Evolutionary conservation across 2,113 vertebrate species (phyloP).

Genomic region (Salvelinus alpinus): DNA sequence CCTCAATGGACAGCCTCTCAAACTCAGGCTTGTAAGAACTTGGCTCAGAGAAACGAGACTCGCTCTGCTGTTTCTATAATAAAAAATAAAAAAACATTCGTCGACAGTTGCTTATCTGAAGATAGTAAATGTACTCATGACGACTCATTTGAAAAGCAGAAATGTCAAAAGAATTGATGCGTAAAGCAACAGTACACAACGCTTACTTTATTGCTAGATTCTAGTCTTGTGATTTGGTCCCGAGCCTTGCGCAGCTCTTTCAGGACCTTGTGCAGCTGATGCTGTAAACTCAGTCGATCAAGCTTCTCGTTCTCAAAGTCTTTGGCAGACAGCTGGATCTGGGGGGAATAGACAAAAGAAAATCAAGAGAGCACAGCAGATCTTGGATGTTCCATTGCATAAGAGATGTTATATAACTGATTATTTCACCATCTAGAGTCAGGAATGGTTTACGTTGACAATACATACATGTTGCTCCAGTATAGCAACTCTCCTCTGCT

Average conservation of each 20-base stretch:
- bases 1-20: slow-evolving; percentile 63
- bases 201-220: slow-evolving; percentile 68
- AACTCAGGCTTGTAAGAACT: slow-evolving; percentile 70
- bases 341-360: not conserved
- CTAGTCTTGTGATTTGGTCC: slow-evolving; percentile 73
- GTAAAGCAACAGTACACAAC: not conserved
- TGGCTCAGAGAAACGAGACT: slow-evolving; percentile 67
- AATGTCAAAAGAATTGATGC: not conserved
- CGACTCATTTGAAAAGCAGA: not conserved
- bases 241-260: slow-evolving; percentile 74
- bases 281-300: slow-evolving; percentile 76
- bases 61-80: slow-evolving; percentile 72
- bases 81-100: not conserved
- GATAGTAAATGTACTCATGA: not conserved
- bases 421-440: not conserved
- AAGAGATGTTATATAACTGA: not conserved
- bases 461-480: slow-evolving; percentile 80
- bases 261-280: slow-evolving; percentile 74
- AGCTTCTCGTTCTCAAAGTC: slow-evolving; percentile 81
- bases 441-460: not conserved
- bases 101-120: not conserved
- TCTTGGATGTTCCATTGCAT: no score
- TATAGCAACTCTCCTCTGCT: slow-evolving; percentile 75
- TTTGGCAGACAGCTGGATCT: slow-evolving; percentile 76
- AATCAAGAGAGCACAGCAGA: not conserved